phyloP scores from a whole-genome alignment of 2,888 invertebrate genomes.

The Chymomyza amoena region DNA sequence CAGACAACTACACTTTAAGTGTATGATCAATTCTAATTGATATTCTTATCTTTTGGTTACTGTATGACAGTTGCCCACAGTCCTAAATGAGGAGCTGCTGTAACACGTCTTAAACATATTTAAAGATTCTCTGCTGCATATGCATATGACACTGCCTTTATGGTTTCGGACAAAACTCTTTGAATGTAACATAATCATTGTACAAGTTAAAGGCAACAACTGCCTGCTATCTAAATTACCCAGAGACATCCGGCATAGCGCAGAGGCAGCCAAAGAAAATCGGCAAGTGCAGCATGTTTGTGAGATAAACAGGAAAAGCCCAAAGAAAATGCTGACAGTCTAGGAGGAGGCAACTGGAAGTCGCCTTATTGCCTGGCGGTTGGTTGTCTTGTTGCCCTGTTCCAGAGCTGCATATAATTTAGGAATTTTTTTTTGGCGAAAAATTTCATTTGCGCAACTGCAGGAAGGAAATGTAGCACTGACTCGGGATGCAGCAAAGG shows the following conservation, averaged over 20 bases:
- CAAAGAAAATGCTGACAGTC: slow-evolving; percentile 41
- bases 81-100: too few relatives aligned
- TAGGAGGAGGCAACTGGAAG: not conserved
- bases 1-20: too few relatives aligned
- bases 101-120: not conserved
- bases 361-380: slow-evolving; percentile 16
- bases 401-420: slow-evolving; percentile 24
- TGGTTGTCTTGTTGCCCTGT: slow-evolving; percentile 14
- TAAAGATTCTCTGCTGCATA: not conserved
- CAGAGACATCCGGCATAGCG: slow-evolving; percentile 66
- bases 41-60: too few relatives aligned
- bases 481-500: slow-evolving; percentile 40
- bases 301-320: slow-evolving; percentile 63
- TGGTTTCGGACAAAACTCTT: slow-evolving; percentile 39
- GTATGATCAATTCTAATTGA: too few relatives aligned
- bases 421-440: slow-evolving; percentile 45
- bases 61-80: too few relatives aligned
- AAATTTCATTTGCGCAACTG: slow-evolving; percentile 59
- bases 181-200: slow-evolving; percentile 60
- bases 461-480: slow-evolving; percentile 24
- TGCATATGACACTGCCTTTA: too few relatives aligned
- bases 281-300: slow-evolving; percentile 35
- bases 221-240: slow-evolving; percentile 73
- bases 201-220: slow-evolving; percentile 57
- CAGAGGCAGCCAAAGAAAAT: slow-evolving; percentile 31